These are phyloP conservation scores for Achlya flavicornis DNA, from an alignment of 2,888 invertebrate genomes.

Conservation along the genomic window DNA sequence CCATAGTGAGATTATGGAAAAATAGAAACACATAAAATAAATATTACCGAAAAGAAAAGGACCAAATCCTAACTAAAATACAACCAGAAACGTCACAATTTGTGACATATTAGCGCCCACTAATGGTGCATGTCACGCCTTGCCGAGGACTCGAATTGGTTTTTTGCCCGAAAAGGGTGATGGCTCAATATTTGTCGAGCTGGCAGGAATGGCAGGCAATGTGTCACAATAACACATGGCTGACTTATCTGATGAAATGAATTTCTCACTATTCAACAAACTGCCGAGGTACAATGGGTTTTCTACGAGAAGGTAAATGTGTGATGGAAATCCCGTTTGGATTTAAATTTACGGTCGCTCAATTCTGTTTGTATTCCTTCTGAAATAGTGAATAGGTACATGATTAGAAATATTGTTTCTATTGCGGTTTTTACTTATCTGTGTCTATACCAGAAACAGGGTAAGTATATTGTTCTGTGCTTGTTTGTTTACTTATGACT, in stretches of 20 bases:
- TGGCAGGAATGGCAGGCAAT: constrained; percentile 17
- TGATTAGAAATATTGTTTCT: background rate
- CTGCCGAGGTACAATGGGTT: constrained; percentile 15
- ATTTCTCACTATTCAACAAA: constrained; percentile 39
- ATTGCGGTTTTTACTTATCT: background rate
- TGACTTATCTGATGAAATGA: constrained; percentile 41
- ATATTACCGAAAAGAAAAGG: background rate
- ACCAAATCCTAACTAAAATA: background rate
- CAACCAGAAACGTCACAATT: constrained; percentile 1
- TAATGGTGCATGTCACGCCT: constrained; percentile 27
- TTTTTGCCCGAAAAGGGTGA: constrained; percentile 11
- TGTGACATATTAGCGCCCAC: constrained; percentile 28
- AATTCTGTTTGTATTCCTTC: background rate
- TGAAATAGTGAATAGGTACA: background rate
- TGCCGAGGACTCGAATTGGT: constrained; percentile 9
- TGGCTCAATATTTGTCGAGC: constrained; percentile 40
- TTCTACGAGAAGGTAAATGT: background rate
- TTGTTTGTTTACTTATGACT: background rate
- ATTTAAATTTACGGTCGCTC: background rate
- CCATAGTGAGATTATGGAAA: no score
- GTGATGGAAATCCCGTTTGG: background rate
- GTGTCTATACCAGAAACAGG: background rate
- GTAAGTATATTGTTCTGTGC: background rate
- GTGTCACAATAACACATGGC: constrained; percentile 40
- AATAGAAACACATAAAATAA: background rate